Percentiles rank a stretch among this genome's conserved stretches.
Conservation (phyloP, 2,888 invertebrate species). For the Microctonus aethiopoides region DNA sequence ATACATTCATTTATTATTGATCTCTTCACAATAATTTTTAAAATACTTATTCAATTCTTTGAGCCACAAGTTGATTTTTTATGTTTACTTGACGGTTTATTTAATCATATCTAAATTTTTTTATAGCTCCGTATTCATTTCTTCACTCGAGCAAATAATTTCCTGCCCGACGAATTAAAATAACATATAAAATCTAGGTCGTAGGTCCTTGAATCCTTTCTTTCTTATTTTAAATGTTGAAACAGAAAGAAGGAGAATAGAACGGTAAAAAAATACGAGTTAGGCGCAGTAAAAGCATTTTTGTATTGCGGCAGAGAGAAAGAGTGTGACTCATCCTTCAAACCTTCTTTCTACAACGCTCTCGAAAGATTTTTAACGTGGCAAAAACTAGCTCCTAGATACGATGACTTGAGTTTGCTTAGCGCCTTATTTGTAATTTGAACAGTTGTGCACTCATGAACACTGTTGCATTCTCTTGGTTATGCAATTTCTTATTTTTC, state of each 20-base stretch:
- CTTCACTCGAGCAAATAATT: background rate
- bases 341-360: background rate
- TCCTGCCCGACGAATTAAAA: background rate
- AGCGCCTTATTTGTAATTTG: background rate
- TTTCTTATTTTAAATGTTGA: background rate
- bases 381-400: background rate
- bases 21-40: background rate
- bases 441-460: background rate
- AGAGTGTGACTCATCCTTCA: background rate
- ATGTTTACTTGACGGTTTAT: background rate
- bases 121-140: background rate
- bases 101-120: background rate
- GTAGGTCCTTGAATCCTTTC: background rate
- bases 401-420: background rate
- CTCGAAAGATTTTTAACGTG: background rate
- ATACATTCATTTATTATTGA: conserved; percentile 1
- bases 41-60: background rate
- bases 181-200: background rate
- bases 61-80: background rate
- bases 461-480: background rate
- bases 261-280: background rate
- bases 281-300: background rate
- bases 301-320: background rate
- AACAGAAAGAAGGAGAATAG: background rate
- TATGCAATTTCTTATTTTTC: background rate